Conservation (phyloP, 2,888 invertebrate species). For the Caenorhabditis panamensis region DNA sequence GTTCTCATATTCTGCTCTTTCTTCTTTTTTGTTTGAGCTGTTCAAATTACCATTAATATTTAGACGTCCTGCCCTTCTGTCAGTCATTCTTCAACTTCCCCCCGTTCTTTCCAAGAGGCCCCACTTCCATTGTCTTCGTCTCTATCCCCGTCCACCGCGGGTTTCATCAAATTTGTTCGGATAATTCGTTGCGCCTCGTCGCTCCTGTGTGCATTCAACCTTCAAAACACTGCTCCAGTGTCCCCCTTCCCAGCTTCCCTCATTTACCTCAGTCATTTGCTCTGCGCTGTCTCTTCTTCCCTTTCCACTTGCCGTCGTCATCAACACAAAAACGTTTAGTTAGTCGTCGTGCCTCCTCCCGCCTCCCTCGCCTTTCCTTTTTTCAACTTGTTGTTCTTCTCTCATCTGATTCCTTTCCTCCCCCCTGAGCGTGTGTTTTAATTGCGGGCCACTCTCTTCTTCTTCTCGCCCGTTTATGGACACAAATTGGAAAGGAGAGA, state of each 20-base stretch:
- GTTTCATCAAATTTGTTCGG: constrained; percentile 17
- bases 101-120: not conserved
- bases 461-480: constrained; percentile 31
- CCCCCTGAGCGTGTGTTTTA: constrained; percentile 29
- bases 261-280: constrained; percentile 47
- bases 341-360: constrained; percentile 24
- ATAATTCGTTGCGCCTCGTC: constrained; percentile 39
- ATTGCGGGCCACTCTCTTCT: constrained; percentile 35
- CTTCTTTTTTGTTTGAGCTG: not conserved
- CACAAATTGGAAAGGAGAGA: too few relatives aligned
- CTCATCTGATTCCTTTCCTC: constrained; percentile 33
- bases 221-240: constrained; percentile 30
- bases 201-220: constrained; percentile 46
- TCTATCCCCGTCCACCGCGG: constrained; percentile 5
- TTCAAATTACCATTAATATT: constrained; percentile 11
- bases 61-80: not conserved
- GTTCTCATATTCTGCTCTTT: constrained; percentile 13
- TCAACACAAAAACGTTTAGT: constrained; percentile 57
- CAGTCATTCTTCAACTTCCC: not conserved
- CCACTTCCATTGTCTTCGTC: too few relatives aligned
- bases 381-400: constrained; percentile 56
- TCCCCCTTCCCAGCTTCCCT: constrained; percentile 1
- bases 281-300: constrained; percentile 5
- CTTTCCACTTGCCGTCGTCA: constrained; percentile 25
- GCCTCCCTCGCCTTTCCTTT: constrained; percentile 15